Conservation (phyloP, 2,888 invertebrate genomes). For the Sepiola atlantica region DNA sequence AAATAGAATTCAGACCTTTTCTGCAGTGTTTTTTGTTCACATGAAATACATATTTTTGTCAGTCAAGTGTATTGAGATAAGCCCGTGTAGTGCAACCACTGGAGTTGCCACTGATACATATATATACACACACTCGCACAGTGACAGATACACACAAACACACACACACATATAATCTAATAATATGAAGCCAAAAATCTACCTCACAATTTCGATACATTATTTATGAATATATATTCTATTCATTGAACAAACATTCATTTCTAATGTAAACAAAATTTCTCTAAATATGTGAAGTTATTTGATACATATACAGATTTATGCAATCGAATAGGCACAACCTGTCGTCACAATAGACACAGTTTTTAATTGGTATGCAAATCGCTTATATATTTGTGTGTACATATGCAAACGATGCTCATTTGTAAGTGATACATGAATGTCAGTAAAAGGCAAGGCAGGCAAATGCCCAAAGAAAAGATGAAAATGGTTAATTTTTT, state of each 20-base stretch:
- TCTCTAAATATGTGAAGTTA: background rate
- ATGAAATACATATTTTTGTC: no score
- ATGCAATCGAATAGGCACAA: background rate
- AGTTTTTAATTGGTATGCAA: background rate
- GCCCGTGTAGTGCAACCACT: no score
- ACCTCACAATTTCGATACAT: background rate
- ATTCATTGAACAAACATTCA: background rate
- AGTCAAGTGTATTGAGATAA: no score
- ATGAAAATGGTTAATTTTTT: background rate
- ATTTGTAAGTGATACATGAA: background rate
- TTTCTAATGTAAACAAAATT: background rate
- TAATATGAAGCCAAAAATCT: background rate
- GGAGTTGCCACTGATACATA: no score
- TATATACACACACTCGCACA: no score
- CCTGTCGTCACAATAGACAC: background rate
- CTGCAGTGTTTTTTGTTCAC: no score
- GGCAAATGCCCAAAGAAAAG: background rate
- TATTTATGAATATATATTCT: background rate
- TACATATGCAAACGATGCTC: background rate
- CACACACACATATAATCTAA: background rate
- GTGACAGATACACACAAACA: no score
- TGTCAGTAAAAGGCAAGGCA: background rate
- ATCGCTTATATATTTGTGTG: background rate
- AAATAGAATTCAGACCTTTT: no score
- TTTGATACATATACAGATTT: background rate